These are phyloP conservation scores for Sphaerolaimus hirsutus DNA, from an alignment of 2,888 invertebrate genomes.

Conservation along the genomic window DNA sequence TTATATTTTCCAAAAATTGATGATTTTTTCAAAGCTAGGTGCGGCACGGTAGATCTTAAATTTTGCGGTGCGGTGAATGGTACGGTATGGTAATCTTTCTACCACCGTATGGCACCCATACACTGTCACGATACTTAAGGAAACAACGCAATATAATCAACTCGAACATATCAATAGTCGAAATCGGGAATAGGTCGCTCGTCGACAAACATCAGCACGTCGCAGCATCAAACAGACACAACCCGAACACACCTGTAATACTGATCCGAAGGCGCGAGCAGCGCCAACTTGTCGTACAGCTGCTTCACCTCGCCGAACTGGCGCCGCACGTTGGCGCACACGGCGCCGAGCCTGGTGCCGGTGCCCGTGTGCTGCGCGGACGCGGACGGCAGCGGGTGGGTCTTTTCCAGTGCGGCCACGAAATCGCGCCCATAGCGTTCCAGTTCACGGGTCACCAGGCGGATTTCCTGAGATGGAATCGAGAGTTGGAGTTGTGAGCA, in stretches of 20 bases:
- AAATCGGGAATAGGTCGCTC: too few species aligned
- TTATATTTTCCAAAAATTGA: too few species aligned
- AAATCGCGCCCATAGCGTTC: slow-evolving; percentile 54
- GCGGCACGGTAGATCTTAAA: too few species aligned
- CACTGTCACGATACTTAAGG: too few species aligned
- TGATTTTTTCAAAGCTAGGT: too few species aligned
- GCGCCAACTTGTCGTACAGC: slow-evolving; percentile 12
- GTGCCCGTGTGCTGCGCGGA: slow-evolving; percentile 40
- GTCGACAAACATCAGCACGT: neutral
- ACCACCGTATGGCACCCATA: too few species aligned
- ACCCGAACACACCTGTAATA: slow-evolving; percentile 3
- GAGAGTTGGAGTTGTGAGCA: too few species aligned
- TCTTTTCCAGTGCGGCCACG: slow-evolving; percentile 50
- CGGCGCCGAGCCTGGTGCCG: slow-evolving; percentile 41
- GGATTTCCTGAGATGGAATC: slow-evolving; percentile 32
- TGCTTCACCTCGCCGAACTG: slow-evolving; percentile 35
- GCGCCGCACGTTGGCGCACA: too few species aligned
- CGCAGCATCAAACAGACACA: neutral
- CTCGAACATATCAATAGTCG: too few species aligned
- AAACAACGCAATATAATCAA: too few species aligned
- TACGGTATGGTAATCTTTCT: too few species aligned
- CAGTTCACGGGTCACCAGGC: slow-evolving; percentile 45
- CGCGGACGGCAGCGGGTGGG: slow-evolving; percentile 45
- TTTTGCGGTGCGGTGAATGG: too few species aligned
- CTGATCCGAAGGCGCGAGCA: neutral